phyloP scores from a whole-genome alignment of 2,888 invertebrate genomes.

The Anthophora plumipes region DNA sequence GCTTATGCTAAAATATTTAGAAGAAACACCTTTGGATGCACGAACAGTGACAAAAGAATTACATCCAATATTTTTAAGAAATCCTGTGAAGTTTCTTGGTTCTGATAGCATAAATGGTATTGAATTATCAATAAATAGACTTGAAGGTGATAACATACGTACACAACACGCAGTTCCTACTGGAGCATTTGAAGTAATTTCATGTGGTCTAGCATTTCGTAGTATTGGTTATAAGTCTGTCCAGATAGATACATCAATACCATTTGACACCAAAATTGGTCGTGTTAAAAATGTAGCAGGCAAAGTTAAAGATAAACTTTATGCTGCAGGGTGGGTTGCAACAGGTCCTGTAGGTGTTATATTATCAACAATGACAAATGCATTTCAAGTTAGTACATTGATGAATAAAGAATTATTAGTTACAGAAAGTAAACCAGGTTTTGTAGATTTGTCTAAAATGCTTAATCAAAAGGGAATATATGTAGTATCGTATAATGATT shows the following conservation, averaged over 20 bases:
- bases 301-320: slow-evolving; percentile 89
- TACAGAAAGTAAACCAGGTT: slow-evolving; percentile 87
- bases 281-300: slow-evolving; percentile 87
- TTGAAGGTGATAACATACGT: slow-evolving; percentile 86
- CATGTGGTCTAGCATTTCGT: slow-evolving; percentile 91
- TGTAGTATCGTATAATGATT: slow-evolving; percentile 91
- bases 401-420: slow-evolving; percentile 89
- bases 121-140: slow-evolving; percentile 87
- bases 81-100: slow-evolving; percentile 90
- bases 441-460: slow-evolving; percentile 85
- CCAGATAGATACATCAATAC: slow-evolving; percentile 89
- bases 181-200: slow-evolving; percentile 87
- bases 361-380: slow-evolving; percentile 95
- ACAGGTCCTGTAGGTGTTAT: slow-evolving; percentile 97
- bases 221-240: slow-evolving; percentile 97
- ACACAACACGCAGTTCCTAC: slow-evolving; percentile 85
- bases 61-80: slow-evolving; percentile 90
- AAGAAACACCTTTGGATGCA: slow-evolving; percentile 80
- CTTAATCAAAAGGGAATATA: slow-evolving; percentile 86
- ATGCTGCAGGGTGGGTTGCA: slow-evolving; percentile 97
- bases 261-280: slow-evolving; percentile 89
- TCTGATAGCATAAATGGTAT: slow-evolving; percentile 85
- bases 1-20: slow-evolving; percentile 92
- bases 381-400: slow-evolving; percentile 91
- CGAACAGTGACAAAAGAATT: slow-evolving; percentile 83